Conservation (phyloP, 2,113 vertebrate genomes). For the Psilopogon haemacephalus region DNA sequence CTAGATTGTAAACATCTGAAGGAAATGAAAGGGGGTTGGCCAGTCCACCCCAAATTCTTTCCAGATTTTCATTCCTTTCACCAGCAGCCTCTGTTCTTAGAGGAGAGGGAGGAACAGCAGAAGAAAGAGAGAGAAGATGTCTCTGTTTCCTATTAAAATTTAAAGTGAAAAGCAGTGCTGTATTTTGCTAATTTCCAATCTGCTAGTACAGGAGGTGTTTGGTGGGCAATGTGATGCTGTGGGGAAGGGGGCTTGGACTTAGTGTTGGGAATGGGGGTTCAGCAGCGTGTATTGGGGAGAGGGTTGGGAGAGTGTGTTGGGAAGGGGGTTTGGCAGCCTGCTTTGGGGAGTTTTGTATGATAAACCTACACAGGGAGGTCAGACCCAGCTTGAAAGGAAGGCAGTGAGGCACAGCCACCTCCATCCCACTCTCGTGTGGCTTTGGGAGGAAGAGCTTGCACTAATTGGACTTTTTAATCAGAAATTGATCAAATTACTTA, state of each 20-base stretch:
- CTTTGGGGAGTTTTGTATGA: background rate
- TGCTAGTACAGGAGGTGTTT: conserved; percentile 35
- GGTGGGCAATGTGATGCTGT: background rate
- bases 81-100: conserved; percentile 77
- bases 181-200: conserved; percentile 63
- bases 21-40: conserved; percentile 82
- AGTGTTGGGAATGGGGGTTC: background rate
- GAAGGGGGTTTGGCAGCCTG: no score
- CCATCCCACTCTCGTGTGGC: background rate
- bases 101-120: conserved; percentile 72
- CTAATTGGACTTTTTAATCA: background rate
- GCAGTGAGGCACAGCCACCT: background rate
- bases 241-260: background rate
- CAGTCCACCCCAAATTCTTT: conserved; percentile 83
- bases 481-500: background rate
- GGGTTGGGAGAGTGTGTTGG: background rate
- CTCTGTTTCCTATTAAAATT: conserved; percentile 81
- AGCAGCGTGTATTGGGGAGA: background rate
- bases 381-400: background rate
- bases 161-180: conserved; percentile 65
- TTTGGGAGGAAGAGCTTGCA: background rate
- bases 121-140: conserved; percentile 64
- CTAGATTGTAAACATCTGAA: conserved; percentile 86
- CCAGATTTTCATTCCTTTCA: conserved; percentile 83
- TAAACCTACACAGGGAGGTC: background rate